Evolutionary conservation across 1,140 invertebrate genomes (phyloP).

Genomic region (Cotesia vestalis): DNA sequence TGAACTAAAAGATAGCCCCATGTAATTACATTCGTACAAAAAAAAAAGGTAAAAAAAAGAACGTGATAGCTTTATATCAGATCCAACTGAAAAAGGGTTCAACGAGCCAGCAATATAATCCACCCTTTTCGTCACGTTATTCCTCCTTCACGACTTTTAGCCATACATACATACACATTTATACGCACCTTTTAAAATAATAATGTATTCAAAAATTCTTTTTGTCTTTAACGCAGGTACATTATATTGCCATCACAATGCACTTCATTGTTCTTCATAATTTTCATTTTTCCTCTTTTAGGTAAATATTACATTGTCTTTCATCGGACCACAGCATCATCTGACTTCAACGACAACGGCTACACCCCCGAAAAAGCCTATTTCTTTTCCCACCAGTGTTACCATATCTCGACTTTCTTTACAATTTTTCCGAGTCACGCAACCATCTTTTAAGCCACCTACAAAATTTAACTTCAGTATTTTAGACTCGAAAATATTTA

Average conservation of each 20-base stretch:
- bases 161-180: background rate
- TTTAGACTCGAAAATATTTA: constrained; percentile 59
- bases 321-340: constrained; percentile 57
- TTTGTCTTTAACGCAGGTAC: background rate
- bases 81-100: constrained; percentile 3
- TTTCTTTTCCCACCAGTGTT: constrained; percentile 41
- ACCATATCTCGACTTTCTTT: constrained; percentile 47
- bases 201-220: no score
- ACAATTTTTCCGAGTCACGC: constrained; percentile 54
- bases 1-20: constrained; percentile 20
- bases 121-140: constrained; percentile 24
- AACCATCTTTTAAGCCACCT: constrained; percentile 49
- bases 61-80: constrained; percentile 31
- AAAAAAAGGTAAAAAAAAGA: constrained; percentile 9
- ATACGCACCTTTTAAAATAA: constrained; percentile 4
- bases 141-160: background rate
- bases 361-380: constrained; percentile 29
- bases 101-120: constrained; percentile 32
- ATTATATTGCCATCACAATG: constrained; percentile 5
- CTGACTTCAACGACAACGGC: constrained; percentile 48
- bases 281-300: constrained; percentile 33
- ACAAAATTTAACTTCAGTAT: constrained; percentile 50
- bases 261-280: no score
- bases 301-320: constrained; percentile 57
- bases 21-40: constrained; percentile 31